Percentiles rank a stretch among this genome's conserved stretches.
Evolutionary conservation across 2,113 vertebrate genomes (phyloP).

Genomic region (Rhinogobius similis): DNA sequence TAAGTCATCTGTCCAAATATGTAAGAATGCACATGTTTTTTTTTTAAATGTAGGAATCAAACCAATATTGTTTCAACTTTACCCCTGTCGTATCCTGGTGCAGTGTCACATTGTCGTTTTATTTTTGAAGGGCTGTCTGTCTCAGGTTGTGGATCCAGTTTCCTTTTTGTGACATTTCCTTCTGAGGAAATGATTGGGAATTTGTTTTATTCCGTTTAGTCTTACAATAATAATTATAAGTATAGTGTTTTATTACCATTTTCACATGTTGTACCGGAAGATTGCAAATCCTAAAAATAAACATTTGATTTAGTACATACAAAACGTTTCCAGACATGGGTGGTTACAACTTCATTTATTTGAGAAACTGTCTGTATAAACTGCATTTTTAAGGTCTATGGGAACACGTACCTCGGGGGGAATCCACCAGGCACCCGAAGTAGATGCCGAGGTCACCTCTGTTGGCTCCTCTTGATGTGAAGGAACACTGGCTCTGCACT

Average conservation of each 20-base stretch:
- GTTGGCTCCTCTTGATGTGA: background rate
- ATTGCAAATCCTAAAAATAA: background rate
- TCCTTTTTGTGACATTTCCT: slow-evolving; percentile 16
- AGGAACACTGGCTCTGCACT: background rate
- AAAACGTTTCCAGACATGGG: background rate
- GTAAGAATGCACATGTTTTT: background rate
- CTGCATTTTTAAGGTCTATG: background rate
- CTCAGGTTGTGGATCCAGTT: background rate
- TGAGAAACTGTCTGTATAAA: background rate
- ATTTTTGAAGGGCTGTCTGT: background rate
- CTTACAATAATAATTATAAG: background rate
- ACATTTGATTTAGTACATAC: slow-evolving; percentile 6
- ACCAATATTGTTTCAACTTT: slow-evolving; percentile 8
- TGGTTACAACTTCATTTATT: background rate
- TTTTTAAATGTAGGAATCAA: background rate
- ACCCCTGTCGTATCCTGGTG: background rate
- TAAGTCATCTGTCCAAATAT: background rate
- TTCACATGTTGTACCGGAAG: background rate
- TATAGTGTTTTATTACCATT: slow-evolving; percentile 4
- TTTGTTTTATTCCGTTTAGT: background rate
- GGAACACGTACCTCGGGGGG: background rate
- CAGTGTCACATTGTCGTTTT: background rate
- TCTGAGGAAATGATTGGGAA: background rate
- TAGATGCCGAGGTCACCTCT: no score
- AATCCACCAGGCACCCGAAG: background rate